phyloP scores from a whole-genome alignment of 2,797 vertebrate genomes.

The Odontamblyopus rebecca region DNA sequence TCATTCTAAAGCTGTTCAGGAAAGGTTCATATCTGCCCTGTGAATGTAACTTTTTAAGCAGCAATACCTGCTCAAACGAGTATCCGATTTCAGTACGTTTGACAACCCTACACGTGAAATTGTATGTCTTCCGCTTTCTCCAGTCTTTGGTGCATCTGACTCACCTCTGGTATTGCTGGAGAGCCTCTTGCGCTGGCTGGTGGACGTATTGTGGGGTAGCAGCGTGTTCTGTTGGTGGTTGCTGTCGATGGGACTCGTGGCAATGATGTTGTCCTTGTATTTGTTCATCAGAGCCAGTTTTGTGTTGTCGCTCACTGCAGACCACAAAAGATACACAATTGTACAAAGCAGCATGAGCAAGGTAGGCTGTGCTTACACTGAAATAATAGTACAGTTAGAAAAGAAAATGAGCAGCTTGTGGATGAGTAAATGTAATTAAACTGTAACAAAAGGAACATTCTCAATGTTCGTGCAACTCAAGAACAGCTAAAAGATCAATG shows the following conservation, averaged over 20 bases:
- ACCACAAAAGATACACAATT: conserved; percentile 33
- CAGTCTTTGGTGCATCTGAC: conserved; percentile 31
- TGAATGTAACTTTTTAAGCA: background rate
- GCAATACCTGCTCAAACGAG: background rate
- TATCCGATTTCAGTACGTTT: background rate
- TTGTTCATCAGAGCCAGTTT: conserved; percentile 99
- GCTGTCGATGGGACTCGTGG: conserved; percentile 92
- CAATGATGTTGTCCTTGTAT: conserved; percentile 99
- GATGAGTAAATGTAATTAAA: background rate
- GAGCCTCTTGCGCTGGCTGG: conserved; percentile 93
- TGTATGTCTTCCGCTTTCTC: background rate
- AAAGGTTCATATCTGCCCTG: too few relatives aligned
- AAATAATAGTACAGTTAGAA: background rate
- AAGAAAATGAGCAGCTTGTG: background rate
- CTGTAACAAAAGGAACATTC: background rate
- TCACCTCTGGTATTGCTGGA: conserved; percentile 96
- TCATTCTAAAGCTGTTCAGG: too few relatives aligned
- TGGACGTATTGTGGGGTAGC: conserved; percentile 91
- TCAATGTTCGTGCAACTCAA: background rate
- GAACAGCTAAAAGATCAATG: background rate
- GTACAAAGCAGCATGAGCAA: conserved; percentile 5
- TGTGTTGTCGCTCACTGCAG: conserved; percentile 89
- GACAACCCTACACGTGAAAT: background rate
- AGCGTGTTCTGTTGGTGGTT: conserved; percentile 96
- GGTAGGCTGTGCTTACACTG: background rate